These are phyloP conservation scores for Rhadina sibilatrix DNA, from an alignment of 2,113 vertebrate genomes.

Conservation along the genomic window DNA sequence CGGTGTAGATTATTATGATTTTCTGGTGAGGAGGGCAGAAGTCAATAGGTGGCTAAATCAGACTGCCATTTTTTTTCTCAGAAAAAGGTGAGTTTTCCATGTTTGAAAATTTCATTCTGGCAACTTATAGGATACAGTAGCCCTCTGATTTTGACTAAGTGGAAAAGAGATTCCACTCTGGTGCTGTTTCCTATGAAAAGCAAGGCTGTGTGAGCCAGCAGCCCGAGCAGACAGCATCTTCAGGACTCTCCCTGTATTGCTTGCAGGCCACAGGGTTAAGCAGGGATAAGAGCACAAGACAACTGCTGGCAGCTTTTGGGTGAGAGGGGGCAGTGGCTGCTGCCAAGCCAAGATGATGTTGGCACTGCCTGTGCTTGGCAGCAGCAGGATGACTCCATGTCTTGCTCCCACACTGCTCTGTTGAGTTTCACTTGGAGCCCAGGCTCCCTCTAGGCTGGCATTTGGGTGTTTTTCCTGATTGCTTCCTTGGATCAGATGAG, in stretches of 20 bases:
- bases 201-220: background rate
- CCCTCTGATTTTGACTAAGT: background rate
- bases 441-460: background rate
- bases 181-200: background rate
- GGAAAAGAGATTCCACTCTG: background rate
- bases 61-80: background rate
- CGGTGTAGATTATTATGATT: background rate
- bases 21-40: background rate
- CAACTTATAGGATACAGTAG: background rate
- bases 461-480: background rate
- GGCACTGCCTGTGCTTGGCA: background rate
- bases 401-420: background rate
- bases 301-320: background rate
- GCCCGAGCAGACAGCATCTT: background rate
- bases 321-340: background rate
- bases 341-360: background rate
- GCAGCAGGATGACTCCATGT: background rate
- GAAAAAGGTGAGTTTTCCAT: background rate
- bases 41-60: background rate
- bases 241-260: background rate
- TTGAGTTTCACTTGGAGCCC: slow-evolving; percentile 15
- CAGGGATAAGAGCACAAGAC: background rate
- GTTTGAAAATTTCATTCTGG: background rate
- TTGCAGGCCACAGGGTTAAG: background rate
- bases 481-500: background rate